These are phyloP conservation scores for Heliopora coerulea DNA, from an alignment of 92 coral and sea anemone genomes.

Conservation along the genomic window DNA sequence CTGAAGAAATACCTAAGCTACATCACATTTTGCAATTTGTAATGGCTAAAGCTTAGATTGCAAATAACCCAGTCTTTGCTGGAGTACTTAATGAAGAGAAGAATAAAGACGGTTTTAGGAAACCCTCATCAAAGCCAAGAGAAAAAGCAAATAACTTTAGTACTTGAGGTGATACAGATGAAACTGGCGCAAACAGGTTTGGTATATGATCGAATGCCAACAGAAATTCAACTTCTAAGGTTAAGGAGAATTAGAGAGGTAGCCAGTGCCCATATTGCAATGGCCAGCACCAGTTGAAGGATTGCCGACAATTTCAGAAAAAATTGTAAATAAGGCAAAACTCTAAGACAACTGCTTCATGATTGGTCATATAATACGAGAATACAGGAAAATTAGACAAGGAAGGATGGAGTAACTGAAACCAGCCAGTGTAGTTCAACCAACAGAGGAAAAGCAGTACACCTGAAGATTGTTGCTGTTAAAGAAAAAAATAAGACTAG, in stretches of 20 bases:
- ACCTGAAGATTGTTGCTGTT: conserved; percentile 33
- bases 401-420: neutral
- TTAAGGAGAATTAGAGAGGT: too few relatives aligned
- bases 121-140: neutral
- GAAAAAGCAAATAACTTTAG: neutral
- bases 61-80: conserved; percentile 42
- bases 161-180: neutral
- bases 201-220: too few relatives aligned
- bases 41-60: conserved; percentile 18
- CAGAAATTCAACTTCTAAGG: neutral
- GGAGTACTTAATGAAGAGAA: conserved; percentile 4
- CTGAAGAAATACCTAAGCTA: conserved; percentile 18
- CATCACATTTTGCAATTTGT: conserved; percentile 36
- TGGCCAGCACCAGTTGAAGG: conserved; percentile 5
- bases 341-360: conserved; percentile 48
- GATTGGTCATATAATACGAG: conserved; percentile 39
- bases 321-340: conserved; percentile 7
- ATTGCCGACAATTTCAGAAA: conserved; percentile 30
- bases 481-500: conserved; percentile 8
- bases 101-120: neutral
- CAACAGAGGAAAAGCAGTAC: conserved; percentile 5
- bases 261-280: conserved; percentile 30
- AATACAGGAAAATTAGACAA: conserved; percentile 12
- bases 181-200: too few relatives aligned
- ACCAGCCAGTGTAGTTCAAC: too few relatives aligned